Base-by-base conservation (phyloP, 2,888 invertebrate species). In the Tridacna gigas region DNA sequence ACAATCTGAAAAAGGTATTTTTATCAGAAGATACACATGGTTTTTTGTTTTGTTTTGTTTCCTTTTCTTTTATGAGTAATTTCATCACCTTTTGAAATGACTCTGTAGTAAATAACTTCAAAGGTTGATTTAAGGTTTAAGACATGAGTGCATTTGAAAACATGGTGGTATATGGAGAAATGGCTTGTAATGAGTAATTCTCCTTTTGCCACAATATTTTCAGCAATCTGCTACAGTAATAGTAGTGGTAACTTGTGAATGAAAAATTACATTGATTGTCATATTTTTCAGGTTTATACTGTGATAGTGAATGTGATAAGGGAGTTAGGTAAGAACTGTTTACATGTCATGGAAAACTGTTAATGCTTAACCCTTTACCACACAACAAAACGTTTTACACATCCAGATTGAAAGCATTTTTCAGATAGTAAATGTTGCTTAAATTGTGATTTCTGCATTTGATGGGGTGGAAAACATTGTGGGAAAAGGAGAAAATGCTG, bases 261-360 rank as follows among this genome's bases (percentile, higher is more conserved):
- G 37, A 37, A 4, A 7, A 37, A 2, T 4, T 37, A 7, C 37
- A 37, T 37, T 37, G 37, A 37, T 37, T 37, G 37, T 37, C 37
- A 4, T 79, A 48, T 45, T 71, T 89, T 89, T 84, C 83, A 92
- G 92, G 92, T 92, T 11, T 92, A 92, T 82, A 89, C 90, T 89
- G 91, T 90, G 37, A 91, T 92, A 69, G 89, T 92, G 47, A 92
- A 92, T 89, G 90, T 92, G 67, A 88, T 92, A 25, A 90, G 91
- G 86, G 92, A 92, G 89, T 86, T 92, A 81, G 92, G 92, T 92
- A 80, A 83, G 91, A 37, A 56, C 56, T 5, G 3, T 56, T 56
- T 56, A 56, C 37, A 4, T 7, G 7, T 37, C 37, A 37, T 37
- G 37, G 37, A 37, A 37, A 56, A 20, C 56, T 56, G 56, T 20